These are phyloP conservation scores for Otolemur garnettii DNA, from an alignment of 2,113 vertebrate genomes.

Conservation along the genomic window DNA sequence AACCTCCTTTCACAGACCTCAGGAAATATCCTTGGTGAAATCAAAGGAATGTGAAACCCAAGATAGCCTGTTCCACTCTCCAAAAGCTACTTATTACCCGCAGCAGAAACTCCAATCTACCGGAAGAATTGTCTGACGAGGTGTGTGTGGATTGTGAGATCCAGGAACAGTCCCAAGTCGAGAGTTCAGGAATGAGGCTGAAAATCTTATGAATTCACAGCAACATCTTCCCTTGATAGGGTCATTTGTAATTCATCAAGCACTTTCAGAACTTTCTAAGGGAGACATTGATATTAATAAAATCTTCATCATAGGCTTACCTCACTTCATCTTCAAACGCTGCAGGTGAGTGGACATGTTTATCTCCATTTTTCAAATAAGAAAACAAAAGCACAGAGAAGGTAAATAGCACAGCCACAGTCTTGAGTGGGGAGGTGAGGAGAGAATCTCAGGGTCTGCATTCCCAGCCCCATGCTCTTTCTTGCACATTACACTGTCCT, in stretches of 20 bases:
- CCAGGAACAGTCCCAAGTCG: neutral
- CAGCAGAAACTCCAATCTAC: conserved; percentile 66
- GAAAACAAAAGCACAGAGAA: neutral
- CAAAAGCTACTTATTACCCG: conserved; percentile 34
- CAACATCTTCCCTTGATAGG: neutral
- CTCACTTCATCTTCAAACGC: neutral
- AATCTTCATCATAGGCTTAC: neutral
- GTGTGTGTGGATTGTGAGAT: conserved; percentile 29
- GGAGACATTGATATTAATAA: neutral
- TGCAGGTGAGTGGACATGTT: neutral
- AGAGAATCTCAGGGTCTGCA: neutral
- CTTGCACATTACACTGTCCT: too few species aligned
- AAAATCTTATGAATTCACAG: neutral
- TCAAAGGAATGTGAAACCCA: conserved; percentile 72
- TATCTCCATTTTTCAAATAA: neutral
- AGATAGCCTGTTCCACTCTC: neutral
- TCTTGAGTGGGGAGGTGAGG: neutral
- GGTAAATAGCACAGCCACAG: neutral
- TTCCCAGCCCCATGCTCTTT: neutral
- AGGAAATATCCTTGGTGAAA: conserved; percentile 75
- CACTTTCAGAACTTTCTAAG: neutral
- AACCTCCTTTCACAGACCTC: conserved; percentile 36
- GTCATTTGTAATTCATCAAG: neutral
- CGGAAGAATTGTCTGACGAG: conserved; percentile 68
- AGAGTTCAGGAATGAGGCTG: neutral